Conservation (phyloP, 2,888 invertebrate genomes). For the Chorisops tibialis region DNA sequence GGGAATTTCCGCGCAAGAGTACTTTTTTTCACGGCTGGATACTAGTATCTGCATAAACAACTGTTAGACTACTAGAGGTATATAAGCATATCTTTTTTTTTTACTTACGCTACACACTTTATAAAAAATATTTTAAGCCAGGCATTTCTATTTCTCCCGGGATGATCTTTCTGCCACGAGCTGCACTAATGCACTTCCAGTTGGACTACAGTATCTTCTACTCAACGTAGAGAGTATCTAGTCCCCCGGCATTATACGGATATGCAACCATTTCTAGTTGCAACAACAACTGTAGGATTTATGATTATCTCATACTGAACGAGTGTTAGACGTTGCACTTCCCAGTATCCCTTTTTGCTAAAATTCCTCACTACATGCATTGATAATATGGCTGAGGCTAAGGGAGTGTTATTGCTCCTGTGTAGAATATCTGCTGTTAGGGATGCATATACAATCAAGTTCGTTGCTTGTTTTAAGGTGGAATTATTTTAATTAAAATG, state of each 20-base stretch:
- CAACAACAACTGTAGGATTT: constrained; percentile 20
- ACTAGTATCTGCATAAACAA: background rate
- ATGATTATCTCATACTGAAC: constrained; percentile 24
- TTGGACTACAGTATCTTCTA: background rate
- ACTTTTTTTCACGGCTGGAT: constrained; percentile 13
- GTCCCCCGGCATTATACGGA: too few relatives aligned
- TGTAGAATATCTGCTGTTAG: too few relatives aligned
- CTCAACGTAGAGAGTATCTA: too few relatives aligned
- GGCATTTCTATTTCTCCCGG: constrained; percentile 1
- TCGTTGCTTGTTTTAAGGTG: constrained; percentile 15
- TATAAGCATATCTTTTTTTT: too few relatives aligned
- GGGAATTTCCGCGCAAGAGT: constrained; percentile 7
- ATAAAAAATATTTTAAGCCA: constrained; percentile 19
- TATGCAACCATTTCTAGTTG: constrained; percentile 13
- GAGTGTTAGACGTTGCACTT: constrained; percentile 13
- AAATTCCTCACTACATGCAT: too few relatives aligned
- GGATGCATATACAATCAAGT: background rate
- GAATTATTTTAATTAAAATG: constrained; percentile 27
- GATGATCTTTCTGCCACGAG: constrained; percentile 6
- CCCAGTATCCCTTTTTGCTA: too few relatives aligned
- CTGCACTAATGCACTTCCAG: constrained; percentile 13
- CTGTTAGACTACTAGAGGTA: too few relatives aligned
- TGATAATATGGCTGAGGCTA: too few relatives aligned
- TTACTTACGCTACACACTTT: background rate
- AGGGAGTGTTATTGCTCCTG: too few relatives aligned